Evolutionary conservation across 2,113 vertebrate species (phyloP), one percentile per base, ranked within the genome.

Genomic region (Gambusia holbrooki): DNA sequence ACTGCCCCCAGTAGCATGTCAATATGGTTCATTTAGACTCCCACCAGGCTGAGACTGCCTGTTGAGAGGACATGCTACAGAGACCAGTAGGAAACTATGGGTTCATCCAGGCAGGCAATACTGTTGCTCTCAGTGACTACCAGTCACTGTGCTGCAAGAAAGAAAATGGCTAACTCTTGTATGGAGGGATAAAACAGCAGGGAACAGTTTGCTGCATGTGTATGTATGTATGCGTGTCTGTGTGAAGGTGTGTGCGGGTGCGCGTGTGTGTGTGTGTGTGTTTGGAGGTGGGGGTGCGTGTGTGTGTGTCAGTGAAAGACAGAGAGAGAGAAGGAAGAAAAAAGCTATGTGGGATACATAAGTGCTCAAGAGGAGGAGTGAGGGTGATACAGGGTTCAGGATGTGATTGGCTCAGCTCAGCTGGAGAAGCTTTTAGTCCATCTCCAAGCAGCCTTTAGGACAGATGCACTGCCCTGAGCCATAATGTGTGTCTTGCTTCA

Each of bases 401-500:
- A 90, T 90, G 92, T 83, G 92, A 95, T 95, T 96, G 95, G 94
- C 95, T 94, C 90, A n/a, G 94, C 96, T 98, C 96, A 97, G 97
- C 96, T 97, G 97, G 94, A 95, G 91, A 93, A 95, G 96, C 95
- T 98, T 97, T 97, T 96, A 97, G 95, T 92, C 95, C 95, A 94
- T 96, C 96, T 96, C 95, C 95, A 96, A 94, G 95, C 95, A 95
- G 94, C 96, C 96, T 92, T 88, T 93, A 93, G 95, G 96, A 97
- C 97, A 99, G 97, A 97, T 99, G 98, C 96, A 96, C 92, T 94
- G 97, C 97, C 97, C 95, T 97, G 95, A 98, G 96, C 96, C 96
- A 98, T 97, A 97, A 98, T 98, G 97, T 96, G 95, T 94, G 95
- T 96, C 95, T 94, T 80, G 87, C 92, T 96, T 95, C 95, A 93